A percentile compares a stretch with the other conserved stretches of the same genome.
Evolutionary conservation across 2,113 vertebrate genomes (phyloP).

Genomic region (Trematomus loennbergii): DNA sequence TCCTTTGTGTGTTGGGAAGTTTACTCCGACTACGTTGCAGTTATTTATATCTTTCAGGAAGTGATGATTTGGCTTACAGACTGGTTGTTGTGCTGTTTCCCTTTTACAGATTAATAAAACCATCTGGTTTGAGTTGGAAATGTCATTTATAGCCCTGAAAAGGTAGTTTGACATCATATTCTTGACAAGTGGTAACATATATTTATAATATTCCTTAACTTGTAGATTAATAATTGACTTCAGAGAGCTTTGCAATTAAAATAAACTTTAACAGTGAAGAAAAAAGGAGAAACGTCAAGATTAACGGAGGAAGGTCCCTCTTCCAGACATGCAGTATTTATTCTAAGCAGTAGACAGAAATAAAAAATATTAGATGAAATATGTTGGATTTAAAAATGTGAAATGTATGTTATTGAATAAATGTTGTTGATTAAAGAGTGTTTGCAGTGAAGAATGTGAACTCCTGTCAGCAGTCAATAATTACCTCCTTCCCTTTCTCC

Average conservation of each 20-base stretch:
- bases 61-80: background rate
- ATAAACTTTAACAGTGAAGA: background rate
- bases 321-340: background rate
- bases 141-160: background rate
- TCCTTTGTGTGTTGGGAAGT: constrained; percentile 25
- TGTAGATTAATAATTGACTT: background rate
- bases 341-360: background rate
- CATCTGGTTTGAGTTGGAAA: background rate
- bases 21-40: background rate
- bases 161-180: background rate
- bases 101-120: background rate
- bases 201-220: background rate
- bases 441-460: constrained; percentile 1
- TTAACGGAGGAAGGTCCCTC: background rate
- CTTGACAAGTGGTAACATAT: background rate
- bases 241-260: background rate
- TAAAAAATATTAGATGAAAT: no score
- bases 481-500: constrained; percentile 11
- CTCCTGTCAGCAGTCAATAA: constrained; percentile 2
- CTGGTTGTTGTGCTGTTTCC: background rate
- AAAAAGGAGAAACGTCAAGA: no score
- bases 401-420: background rate
- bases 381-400: background rate
- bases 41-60: constrained; percentile 46
- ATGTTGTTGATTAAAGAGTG: background rate